Evolutionary conservation across 2,888 invertebrate species (phyloP), one percentile per base, ranked within the genome.

Genomic region (Cylindroiulus punctatus): DNA sequence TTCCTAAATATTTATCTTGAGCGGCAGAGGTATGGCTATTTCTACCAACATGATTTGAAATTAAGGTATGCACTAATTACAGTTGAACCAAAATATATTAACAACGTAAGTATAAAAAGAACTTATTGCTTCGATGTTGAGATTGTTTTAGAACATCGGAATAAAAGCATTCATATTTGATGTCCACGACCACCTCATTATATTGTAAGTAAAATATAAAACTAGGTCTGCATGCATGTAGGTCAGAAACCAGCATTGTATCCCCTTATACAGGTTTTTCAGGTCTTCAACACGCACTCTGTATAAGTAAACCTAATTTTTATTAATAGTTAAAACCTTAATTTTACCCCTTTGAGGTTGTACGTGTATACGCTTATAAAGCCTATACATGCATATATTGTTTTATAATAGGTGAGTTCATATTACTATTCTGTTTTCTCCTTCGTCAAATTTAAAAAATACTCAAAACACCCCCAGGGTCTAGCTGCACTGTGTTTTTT

Each of bases 141-240:
- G 3, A 47, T 7, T 36, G 36, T 36, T 44, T 44, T 14, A 47
- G 47, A 47, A 47, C 47, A 47, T 36, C 36, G 2, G 36, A 36
- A 36, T 2, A 36, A 36, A 36, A 36, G 36, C 7, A 47, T 47
- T 47, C 8, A 47, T 3, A 47, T 47, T 47, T 47, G 47, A 17
- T 47, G 17, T 47, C 19, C 57, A 22, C 19, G 57, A 22, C 57
- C 22, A 7, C n/a, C 22, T 57, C 57, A 57, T n/a, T 57, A n/a
- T 14, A 47, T 57, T 57, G 4, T 22, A 22, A 57, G 1, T n/a
- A 57, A 57, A 57, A n/a, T 47, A 22, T n/a, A 57, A 57, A 57
- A 57, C 57, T 57, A 57, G 57, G n/a, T 22, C 57, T 57, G 57
- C 22, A 57, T 57, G 57, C 22, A 57, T 57, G 22, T 57, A 57